These are phyloP conservation scores for Danaus plexippus DNA, from an alignment of 1,140 invertebrate species.

Conservation along the genomic window DNA sequence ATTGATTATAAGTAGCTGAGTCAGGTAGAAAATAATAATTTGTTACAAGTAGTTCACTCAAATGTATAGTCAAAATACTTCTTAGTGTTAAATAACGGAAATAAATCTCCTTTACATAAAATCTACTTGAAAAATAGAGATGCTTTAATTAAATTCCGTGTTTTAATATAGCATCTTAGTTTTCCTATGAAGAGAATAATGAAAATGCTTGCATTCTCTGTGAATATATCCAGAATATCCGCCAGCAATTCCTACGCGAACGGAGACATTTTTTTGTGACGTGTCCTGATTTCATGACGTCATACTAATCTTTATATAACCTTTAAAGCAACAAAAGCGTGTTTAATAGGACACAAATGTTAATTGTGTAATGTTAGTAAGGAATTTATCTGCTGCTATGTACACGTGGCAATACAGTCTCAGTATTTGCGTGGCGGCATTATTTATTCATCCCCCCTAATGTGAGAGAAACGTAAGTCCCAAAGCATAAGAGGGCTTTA, in stretches of 20 bases:
- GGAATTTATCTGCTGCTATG: no score
- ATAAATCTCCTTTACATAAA: no score
- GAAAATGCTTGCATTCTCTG: conserved; percentile 44
- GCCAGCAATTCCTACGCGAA: conserved; percentile 32
- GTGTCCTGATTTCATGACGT: conserved; percentile 35
- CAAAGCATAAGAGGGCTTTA: conserved; percentile 11
- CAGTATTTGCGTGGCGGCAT: conserved; percentile 15
- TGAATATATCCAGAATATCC: conserved; percentile 27
- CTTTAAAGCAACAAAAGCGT: neutral
- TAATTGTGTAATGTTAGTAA: neutral
- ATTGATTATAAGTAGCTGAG: no score
- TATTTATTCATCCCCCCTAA: conserved; percentile 31
- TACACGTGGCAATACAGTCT: no score
- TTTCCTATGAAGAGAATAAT: conserved; percentile 54
- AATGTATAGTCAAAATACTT: no score
- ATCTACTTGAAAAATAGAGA: no score
- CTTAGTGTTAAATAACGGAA: no score
- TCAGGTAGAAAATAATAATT: no score
- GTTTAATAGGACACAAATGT: neutral
- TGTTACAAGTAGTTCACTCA: no score
- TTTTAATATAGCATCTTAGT: conserved; percentile 38
- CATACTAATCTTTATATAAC: conserved; percentile 6
- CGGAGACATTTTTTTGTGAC: conserved; percentile 36
- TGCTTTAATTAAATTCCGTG: conserved; percentile 49
- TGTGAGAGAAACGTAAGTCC: conserved; percentile 16